Evolutionary conservation across 2,888 invertebrate genomes (phyloP), one percentile per base, ranked within the genome.

Genomic region (Malthinus seriepunctatus): DNA sequence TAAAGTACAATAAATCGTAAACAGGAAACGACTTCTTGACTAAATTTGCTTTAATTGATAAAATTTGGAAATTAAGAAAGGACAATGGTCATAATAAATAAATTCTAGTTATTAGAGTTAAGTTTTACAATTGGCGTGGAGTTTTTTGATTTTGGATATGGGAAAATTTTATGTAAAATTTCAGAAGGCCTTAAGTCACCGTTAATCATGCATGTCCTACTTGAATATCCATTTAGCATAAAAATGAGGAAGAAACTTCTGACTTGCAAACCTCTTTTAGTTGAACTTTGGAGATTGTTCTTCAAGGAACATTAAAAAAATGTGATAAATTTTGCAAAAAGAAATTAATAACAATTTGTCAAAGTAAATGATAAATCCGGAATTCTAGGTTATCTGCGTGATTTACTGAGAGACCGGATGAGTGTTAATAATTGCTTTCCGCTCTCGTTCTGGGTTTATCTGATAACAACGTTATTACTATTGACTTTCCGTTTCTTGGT

Each of bases 401-500:
- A 76, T 77, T 77, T 77, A 76, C 67, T 72, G 70, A 67, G 70
- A 70, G 71, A 69, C 73, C 73, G 76, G 76, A 76, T 74, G 73
- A 73, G 74, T 68, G 72, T 73, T 73, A 75, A 74, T 74, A 75
- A 75, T 74, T 73, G 71, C 73, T 75, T 76, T 73, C 76, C 74
- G 71, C 70, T 71, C 71, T 69, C 70, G 68, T 71, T 69, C 67
- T 64, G 69, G 71, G 67, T 72, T 68, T 74, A 74, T 75, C 74
- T 69, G 73, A 73, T 73, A 65, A 63, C 63, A 65, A 63, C 65
- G 66, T 69, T 66, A 68, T 68, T 67, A 61, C 61, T 57, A 61
- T 61, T 61, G 61, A 54, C 61, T 61, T 61, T 57, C 54, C 61
- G 57, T 57, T 61, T 57, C 61, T 61, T 57, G 51, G 46, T 51